Evolutionary conservation across 92 coral and sea anemone species (phyloP).

Genomic region (Zoanthus sansibaricus): DNA sequence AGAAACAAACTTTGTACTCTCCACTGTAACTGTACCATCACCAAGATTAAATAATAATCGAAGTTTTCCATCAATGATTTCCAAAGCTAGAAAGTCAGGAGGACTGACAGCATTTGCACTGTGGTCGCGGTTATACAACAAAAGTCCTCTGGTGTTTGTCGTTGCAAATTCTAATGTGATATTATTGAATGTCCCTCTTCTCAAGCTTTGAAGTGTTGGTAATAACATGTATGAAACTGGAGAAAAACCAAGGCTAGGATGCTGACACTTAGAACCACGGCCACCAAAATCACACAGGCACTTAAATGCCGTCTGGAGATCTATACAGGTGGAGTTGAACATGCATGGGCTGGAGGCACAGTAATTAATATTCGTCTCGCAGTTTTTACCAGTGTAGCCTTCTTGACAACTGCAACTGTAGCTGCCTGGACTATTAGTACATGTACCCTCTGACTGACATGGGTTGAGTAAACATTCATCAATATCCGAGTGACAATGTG

Average conservation of each 20-base stretch:
- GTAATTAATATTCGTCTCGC: conserved; percentile 77
- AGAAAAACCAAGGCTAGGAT: conserved; percentile 89
- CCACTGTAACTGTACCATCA: conserved; percentile 61
- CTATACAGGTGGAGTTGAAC: conserved; percentile 71
- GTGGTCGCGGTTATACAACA: conserved; percentile 74
- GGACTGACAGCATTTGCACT: conserved; percentile 60
- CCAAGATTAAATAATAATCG: conserved; percentile 94
- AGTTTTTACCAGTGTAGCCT: conserved; percentile 85
- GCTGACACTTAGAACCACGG: conserved; percentile 77
- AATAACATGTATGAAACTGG: conserved; percentile 80
- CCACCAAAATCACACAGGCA: conserved; percentile 91
- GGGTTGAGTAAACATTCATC: conserved; percentile 78
- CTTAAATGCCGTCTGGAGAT: conserved; percentile 66
- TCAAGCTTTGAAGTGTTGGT: conserved; percentile 74
- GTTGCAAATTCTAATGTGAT: conserved; percentile 89
- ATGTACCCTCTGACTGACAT: conserved; percentile 80
- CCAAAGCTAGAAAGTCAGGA: conserved; percentile 88
- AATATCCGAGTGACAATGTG: conserved; percentile 70
- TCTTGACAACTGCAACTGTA: conserved; percentile 82
- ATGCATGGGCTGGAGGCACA: conserved; percentile 85
- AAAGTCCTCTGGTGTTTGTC: conserved; percentile 66
- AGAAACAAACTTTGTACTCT: conserved; percentile 63
- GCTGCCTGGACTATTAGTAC: conserved; percentile 74
- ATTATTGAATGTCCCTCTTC: conserved; percentile 73
- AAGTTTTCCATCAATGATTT: conserved; percentile 76